Evolutionary conservation across 2,797 vertebrate species (phyloP).

Genomic region (Anas bahamensis): DNA sequence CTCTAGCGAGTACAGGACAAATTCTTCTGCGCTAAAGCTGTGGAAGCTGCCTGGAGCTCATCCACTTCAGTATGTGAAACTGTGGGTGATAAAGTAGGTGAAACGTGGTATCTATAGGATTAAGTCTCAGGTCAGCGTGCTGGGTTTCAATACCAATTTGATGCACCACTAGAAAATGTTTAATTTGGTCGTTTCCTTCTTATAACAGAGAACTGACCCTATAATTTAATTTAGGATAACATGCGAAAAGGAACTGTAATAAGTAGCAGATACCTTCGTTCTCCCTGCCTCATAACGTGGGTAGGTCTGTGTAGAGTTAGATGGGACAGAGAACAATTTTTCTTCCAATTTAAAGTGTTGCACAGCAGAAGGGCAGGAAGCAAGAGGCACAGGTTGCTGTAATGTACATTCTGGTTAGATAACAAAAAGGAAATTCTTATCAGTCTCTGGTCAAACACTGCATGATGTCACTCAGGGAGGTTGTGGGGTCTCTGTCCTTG

Average conservation of each 20-base stretch:
- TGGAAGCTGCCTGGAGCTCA: background rate
- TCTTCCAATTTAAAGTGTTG: background rate
- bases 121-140: background rate
- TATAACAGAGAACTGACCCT: background rate
- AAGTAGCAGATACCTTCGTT: background rate
- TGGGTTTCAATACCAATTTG: background rate
- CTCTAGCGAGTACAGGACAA: constrained; percentile 36
- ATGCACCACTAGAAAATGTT: background rate
- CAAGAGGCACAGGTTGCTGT: background rate
- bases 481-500: background rate
- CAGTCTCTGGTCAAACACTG: background rate
- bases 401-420: background rate
- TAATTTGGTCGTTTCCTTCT: background rate
- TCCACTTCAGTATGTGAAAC: background rate
- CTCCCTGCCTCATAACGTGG: background rate
- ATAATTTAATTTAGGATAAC: constrained; percentile 12
- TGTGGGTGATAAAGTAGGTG: too few species aligned
- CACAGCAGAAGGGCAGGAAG: background rate
- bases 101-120: background rate
- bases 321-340: background rate
- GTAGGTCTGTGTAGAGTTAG: background rate
- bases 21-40: background rate
- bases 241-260: background rate
- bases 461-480: background rate
- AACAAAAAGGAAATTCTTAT: background rate